Base-by-base conservation (phyloP, 2,888 invertebrate genomes). In the Ganaspis brasiliensis region DNA sequence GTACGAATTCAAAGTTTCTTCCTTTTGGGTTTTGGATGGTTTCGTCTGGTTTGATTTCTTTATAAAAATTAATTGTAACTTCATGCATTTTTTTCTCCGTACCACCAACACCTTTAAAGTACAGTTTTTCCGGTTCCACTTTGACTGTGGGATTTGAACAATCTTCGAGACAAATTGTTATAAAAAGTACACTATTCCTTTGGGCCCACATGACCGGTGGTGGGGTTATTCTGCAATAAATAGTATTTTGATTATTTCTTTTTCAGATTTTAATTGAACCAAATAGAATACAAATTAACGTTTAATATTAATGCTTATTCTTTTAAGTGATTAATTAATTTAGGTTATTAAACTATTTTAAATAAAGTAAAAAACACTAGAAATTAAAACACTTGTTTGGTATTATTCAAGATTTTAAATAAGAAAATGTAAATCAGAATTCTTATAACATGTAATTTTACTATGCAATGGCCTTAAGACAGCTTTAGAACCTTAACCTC, bases 141-240 rank as follows among this genome's bases (percentile, higher is more conserved):
- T 95, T 96, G 87, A 98, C 95, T 85, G 93, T 94, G 73, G 98
- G 97, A 88, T 96, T 94, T 93, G 96, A 97, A 89, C 96, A 96
- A 89, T 96, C 96, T 93, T 98, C 98, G 88, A 98, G 94, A 92
- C 96, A 97, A 91, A 99, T 95, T 84, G 98, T 98, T 86, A 99
- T 93, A 90, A 95, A 97, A 81, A 99, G 92, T 86, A 96, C 93
- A 87, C 95, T 94, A 87, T 94, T 95, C 88, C 97, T 94, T 92
- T 99, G 98, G 76, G 98, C 98, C 99, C 99, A 99, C 92, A 96
- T 94, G 85, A 98, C 96, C 81, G 96, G 94, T 81, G 98, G 98
- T 88, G 96, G 96, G 86, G 92, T 92, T 90, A 94, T 92, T 89
- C 94, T 94, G 87, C 81, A 93, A 87, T 72, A 81, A 82, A 87